Conservation (phyloP, 2,888 invertebrate genomes). For the Myopa testacea region DNA sequence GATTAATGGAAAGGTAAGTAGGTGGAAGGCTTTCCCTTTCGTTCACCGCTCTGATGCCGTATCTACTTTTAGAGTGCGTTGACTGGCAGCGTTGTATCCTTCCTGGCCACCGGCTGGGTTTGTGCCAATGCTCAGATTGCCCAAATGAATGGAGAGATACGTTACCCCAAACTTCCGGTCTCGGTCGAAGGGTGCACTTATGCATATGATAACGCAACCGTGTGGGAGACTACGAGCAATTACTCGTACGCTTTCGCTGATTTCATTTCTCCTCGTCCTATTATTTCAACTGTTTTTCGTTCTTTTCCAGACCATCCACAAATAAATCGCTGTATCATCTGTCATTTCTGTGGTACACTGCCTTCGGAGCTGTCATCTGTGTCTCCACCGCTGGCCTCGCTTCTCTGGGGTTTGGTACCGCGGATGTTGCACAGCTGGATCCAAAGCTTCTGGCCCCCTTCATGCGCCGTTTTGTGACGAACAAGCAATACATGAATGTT, state of each 20-base stretch:
- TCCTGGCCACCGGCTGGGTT: slow-evolving; percentile 76
- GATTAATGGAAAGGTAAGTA: slow-evolving; percentile 73
- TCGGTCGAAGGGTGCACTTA: slow-evolving; percentile 69
- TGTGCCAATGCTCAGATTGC: slow-evolving; percentile 78
- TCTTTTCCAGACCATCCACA: slow-evolving; percentile 52
- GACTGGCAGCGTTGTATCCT: slow-evolving; percentile 75
- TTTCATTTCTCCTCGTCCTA: background rate
- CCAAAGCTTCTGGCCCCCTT: slow-evolving; percentile 75
- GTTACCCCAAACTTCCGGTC: slow-evolving; percentile 71
- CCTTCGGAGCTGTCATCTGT: slow-evolving; percentile 74
- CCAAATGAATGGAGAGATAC: slow-evolving; percentile 74
- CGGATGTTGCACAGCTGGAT: slow-evolving; percentile 72
- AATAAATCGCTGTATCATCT: slow-evolving; percentile 70
- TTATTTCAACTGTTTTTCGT: background rate
- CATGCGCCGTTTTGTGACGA: slow-evolving; percentile 70
- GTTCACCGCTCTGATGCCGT: background rate
- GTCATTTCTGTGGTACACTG: slow-evolving; percentile 81
- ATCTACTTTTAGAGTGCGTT: slow-evolving; percentile 74
- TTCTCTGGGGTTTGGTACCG: slow-evolving; percentile 71
- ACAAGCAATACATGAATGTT: slow-evolving; percentile 49
- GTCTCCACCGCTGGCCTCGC: slow-evolving; percentile 72
- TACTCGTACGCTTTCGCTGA: slow-evolving; percentile 51
- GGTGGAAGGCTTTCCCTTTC: slow-evolving; percentile 66
- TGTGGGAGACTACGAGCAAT: slow-evolving; percentile 51
- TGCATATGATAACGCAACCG: slow-evolving; percentile 58